Conservation (phyloP, 2,888 invertebrate genomes). For the Diaprepes abbreviatus region DNA sequence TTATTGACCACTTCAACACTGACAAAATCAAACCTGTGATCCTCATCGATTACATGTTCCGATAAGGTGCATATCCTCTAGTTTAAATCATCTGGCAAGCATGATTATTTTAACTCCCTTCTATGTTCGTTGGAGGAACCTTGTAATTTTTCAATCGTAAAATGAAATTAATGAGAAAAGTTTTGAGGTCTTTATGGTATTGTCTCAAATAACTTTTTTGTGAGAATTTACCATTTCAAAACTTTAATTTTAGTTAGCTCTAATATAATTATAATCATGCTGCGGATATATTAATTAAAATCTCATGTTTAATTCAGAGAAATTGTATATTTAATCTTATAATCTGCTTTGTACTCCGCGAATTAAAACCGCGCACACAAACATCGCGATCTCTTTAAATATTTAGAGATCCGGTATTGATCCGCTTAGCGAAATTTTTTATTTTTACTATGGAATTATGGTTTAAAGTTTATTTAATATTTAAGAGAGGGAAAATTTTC, state of each 20-base stretch:
- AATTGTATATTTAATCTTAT: constrained; percentile 68
- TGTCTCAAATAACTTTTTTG: constrained; percentile 22
- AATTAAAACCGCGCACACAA: constrained; percentile 66
- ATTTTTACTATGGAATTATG: constrained; percentile 15
- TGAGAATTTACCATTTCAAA: constrained; percentile 55
- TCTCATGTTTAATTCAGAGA: constrained; percentile 68
- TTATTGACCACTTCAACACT: too few relatives aligned
- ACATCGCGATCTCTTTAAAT: constrained; percentile 52
- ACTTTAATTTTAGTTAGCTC: constrained; percentile 56
- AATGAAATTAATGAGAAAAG: neutral
- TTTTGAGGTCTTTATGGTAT: neutral
- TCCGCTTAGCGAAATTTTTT: constrained; percentile 34
- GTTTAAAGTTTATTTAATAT: neutral
- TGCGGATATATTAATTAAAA: constrained; percentile 68
- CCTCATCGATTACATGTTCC: too few relatives aligned
- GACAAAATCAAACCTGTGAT: too few relatives aligned
- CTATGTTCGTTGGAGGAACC: too few relatives aligned
- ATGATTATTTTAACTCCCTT: too few relatives aligned
- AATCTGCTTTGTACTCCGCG: constrained; percentile 66
- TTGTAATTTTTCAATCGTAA: too few relatives aligned
- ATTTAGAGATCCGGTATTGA: constrained; percentile 42
- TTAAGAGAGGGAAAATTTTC: neutral
- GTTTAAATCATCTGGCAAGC: too few relatives aligned
- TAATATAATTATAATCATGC: constrained; percentile 63
- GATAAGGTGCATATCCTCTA: too few relatives aligned